Evolutionary conservation across 92 coral and sea anemone species (phyloP).

Genomic region (Paramuricea clavata): DNA sequence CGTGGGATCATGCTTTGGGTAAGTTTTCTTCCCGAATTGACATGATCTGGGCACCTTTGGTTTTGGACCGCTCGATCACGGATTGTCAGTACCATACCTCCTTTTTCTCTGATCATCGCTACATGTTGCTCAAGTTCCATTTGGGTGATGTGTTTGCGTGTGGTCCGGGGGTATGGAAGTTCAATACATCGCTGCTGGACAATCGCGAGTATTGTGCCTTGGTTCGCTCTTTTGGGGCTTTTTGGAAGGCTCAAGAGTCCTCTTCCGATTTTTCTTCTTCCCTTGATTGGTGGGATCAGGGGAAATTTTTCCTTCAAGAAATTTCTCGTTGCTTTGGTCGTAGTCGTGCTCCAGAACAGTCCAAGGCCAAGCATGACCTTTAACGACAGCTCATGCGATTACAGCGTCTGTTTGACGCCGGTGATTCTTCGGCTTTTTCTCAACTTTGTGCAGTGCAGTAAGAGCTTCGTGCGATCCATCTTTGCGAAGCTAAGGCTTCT

Average conservation of each 20-base stretch:
- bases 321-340: conserved; percentile 1
- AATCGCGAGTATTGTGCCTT: conserved; percentile 32
- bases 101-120: conserved; percentile 47
- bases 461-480: conserved; percentile 33
- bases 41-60: conserved; percentile 53
- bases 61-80: neutral
- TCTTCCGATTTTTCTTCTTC: conserved; percentile 11
- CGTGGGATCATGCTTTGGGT: conserved; percentile 60
- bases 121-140: neutral
- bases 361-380: neutral
- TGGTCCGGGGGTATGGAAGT: conserved; percentile 45
- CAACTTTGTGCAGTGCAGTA: conserved; percentile 47
- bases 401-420: conserved; percentile 35
- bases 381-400: neutral
- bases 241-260: conserved; percentile 30
- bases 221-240: conserved; percentile 40
- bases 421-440: conserved; percentile 37
- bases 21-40: conserved; percentile 62
- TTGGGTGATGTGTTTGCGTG: neutral
- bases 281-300: conserved; percentile 54
- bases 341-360: neutral
- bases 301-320: conserved; percentile 40
- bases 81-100: conserved; percentile 38
- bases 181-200: conserved; percentile 37
- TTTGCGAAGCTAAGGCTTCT: conserved; percentile 28